phyloP scores from a whole-genome alignment of 2,888 invertebrate genomes.

The Dicyrtoma fusca region DNA sequence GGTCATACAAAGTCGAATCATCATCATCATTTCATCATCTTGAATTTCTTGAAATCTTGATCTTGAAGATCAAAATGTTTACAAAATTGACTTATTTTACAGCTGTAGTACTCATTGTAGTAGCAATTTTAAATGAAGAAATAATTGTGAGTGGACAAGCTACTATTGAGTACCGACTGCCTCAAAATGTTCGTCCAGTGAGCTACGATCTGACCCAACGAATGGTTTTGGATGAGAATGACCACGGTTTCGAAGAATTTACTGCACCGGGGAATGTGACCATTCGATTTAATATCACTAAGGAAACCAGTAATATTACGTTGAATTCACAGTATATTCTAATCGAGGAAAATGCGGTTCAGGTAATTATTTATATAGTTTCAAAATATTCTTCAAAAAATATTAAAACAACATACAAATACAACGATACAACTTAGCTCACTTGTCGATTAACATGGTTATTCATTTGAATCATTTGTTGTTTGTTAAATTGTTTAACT shows the following conservation, averaged over 20 bases:
- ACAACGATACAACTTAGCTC: neutral
- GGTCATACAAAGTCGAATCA: no score
- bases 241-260: neutral
- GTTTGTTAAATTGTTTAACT: neutral
- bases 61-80: no score
- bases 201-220: neutral
- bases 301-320: constrained; percentile 5
- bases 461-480: no score
- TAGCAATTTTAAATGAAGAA: no score
- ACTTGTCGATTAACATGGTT: no score
- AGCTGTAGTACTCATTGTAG: no score
- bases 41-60: no score
- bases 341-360: neutral
- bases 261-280: constrained; percentile 22
- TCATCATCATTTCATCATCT: no score
- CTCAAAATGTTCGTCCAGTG: neutral
- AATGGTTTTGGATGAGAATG: constrained; percentile 29
- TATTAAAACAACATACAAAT: neutral
- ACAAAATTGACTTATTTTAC: no score
- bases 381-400: neutral
- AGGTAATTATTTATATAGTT: neutral
- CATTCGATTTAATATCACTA: neutral
- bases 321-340: constrained; percentile 15
- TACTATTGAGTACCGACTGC: constrained; percentile 11
- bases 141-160: no score